These are phyloP conservation scores for Chaetodon trifasciatus DNA, from an alignment of 2,797 vertebrate genomes.

Conservation along the genomic window DNA sequence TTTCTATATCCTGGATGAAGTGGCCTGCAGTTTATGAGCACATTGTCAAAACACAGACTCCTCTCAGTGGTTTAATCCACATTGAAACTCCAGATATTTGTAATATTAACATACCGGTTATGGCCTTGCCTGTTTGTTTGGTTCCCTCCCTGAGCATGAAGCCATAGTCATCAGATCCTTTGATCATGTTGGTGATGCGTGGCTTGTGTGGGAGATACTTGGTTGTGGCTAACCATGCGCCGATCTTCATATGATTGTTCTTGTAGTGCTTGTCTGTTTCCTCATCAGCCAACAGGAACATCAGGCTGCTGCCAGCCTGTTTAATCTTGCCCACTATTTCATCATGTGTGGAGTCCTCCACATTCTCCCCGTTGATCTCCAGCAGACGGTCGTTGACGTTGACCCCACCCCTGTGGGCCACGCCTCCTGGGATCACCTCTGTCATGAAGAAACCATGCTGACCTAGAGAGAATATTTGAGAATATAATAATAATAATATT, in stretches of 20 bases:
- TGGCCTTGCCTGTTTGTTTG: constrained; percentile 61
- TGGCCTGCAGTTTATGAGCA: constrained; percentile 84
- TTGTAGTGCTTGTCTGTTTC: constrained; percentile 85
- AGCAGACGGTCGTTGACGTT: constrained; percentile 87
- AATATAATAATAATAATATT: neutral
- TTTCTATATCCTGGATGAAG: constrained; percentile 88
- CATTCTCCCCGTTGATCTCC: constrained; percentile 92
- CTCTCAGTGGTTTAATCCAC: neutral
- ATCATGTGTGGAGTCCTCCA: constrained; percentile 87
- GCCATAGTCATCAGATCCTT: constrained; percentile 88
- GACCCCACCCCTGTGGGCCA: constrained; percentile 90
- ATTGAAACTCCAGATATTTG: neutral
- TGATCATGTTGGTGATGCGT: constrained; percentile 84
- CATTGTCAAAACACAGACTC: constrained; percentile 19
- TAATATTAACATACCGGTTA: neutral
- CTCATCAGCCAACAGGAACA: constrained; percentile 90
- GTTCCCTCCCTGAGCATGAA: constrained; percentile 86
- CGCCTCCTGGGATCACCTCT: constrained; percentile 82
- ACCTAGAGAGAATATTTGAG: constrained; percentile 74
- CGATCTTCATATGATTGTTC: constrained; percentile 79
- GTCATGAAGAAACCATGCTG: constrained; percentile 87
- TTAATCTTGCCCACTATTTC: constrained; percentile 90
- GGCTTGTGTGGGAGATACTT: constrained; percentile 88
- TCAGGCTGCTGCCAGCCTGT: constrained; percentile 80
- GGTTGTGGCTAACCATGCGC: constrained; percentile 82